phyloP scores from a whole-genome alignment of 2,113 vertebrate species.

The Lamprotornis superbus region DNA sequence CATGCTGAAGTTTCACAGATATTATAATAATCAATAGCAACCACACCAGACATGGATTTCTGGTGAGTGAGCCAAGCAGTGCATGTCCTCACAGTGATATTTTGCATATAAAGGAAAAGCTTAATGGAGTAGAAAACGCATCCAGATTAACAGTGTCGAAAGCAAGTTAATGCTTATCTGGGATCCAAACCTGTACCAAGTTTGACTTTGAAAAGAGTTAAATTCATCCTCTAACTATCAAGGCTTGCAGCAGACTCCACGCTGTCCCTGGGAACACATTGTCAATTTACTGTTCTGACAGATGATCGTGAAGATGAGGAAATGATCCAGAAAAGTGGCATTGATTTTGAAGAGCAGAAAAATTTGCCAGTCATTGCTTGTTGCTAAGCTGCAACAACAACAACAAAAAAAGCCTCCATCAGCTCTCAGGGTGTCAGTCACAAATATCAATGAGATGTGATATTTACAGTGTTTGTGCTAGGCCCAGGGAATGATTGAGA shows the following conservation, averaged over 20 bases:
- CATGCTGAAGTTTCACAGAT: neutral
- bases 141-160: neutral
- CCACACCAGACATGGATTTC: neutral
- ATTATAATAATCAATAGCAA: neutral
- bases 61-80: neutral
- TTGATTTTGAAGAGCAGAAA: slow-evolving; percentile 43
- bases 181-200: neutral
- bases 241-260: neutral
- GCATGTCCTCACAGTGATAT: neutral
- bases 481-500: neutral
- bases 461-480: neutral
- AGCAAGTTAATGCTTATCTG: neutral
- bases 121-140: neutral
- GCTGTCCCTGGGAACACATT: neutral
- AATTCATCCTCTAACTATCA: neutral
- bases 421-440: neutral
- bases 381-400: slow-evolving; percentile 11
- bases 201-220: slow-evolving; percentile 13
- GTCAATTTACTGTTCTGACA: neutral
- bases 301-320: neutral
- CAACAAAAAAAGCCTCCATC: neutral
- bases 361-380: slow-evolving; percentile 47
- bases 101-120: neutral
- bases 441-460: neutral
- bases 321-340: slow-evolving; percentile 57